phyloP scores from a whole-genome alignment of 2,113 vertebrate species.

The Odocoileus hemionus region DNA sequence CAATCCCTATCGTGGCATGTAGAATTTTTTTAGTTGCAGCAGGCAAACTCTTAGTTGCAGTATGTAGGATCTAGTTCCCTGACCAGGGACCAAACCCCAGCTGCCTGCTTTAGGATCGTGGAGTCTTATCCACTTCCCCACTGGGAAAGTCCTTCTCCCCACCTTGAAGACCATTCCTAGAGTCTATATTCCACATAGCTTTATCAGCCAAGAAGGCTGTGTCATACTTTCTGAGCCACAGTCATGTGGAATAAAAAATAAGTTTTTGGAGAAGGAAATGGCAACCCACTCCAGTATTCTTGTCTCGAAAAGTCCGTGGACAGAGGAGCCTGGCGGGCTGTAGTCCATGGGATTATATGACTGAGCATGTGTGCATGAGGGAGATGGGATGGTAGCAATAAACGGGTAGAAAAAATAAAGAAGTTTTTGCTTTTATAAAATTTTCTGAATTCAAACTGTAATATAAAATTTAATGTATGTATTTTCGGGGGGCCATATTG shows the following conservation, averaged over 20 bases:
- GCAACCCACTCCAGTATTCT: background rate
- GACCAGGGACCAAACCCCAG: background rate
- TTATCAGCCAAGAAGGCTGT: background rate
- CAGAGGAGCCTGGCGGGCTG: background rate
- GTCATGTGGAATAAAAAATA: background rate
- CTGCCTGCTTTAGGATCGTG: background rate
- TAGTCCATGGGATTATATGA: background rate
- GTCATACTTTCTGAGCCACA: background rate
- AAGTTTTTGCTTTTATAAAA: background rate
- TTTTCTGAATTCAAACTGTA: background rate
- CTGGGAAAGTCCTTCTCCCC: background rate
- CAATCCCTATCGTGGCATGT: background rate
- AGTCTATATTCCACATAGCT: background rate
- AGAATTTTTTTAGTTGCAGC: background rate
- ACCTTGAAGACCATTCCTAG: background rate
- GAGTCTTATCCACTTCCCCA: background rate
- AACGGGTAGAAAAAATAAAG: background rate
- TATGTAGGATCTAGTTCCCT: background rate
- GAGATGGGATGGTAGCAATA: background rate
- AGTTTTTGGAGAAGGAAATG: background rate
- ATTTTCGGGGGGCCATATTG: background rate
- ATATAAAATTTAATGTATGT: slow-evolving; percentile 10
- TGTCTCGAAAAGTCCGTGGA: background rate
- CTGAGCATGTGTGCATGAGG: background rate
- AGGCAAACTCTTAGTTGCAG: background rate